Conservation (phyloP, 2,113 vertebrate genomes). For the Gymnobelideus leadbeateri region DNA sequence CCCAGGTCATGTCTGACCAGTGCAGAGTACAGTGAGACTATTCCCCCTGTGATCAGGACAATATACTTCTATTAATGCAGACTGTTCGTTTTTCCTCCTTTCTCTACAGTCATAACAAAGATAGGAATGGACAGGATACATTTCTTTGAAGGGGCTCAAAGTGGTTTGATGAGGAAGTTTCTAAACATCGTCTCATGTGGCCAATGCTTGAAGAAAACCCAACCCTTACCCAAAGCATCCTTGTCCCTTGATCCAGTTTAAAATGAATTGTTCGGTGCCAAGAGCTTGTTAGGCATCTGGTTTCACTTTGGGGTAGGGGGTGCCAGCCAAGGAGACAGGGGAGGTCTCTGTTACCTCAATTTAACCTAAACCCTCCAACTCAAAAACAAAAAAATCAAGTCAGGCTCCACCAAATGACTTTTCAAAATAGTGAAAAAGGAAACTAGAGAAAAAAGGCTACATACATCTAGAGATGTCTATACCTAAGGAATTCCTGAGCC, state of each 20-base stretch:
- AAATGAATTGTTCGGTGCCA: slow-evolving; percentile 79
- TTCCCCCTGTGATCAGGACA: background rate
- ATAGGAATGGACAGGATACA: slow-evolving; percentile 51
- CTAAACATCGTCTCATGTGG: slow-evolving; percentile 77
- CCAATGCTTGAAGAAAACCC: slow-evolving; percentile 62
- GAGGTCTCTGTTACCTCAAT: slow-evolving; percentile 61
- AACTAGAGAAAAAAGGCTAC: background rate
- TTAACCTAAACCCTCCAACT: slow-evolving; percentile 66
- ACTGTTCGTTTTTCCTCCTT: background rate
- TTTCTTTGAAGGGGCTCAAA: slow-evolving; percentile 32
- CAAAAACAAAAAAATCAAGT: slow-evolving; percentile 45
- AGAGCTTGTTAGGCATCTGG: slow-evolving; percentile 83
- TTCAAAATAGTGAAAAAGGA: slow-evolving; percentile 37
- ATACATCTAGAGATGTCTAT: background rate
- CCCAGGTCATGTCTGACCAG: background rate
- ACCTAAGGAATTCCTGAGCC: background rate
- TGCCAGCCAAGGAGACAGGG: slow-evolving; percentile 65
- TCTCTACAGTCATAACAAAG: slow-evolving; percentile 73
- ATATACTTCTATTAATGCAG: background rate
- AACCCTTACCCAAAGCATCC: slow-evolving; percentile 39
- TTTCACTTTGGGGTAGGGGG: slow-evolving; percentile 79
- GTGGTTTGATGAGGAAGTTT: slow-evolving; percentile 60
- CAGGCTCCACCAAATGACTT: background rate
- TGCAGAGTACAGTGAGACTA: background rate
- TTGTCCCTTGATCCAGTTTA: slow-evolving; percentile 76